These are phyloP conservation scores for Leptobrachium ailaonicum DNA, from an alignment of 2,113 vertebrate species.

Conservation along the genomic window DNA sequence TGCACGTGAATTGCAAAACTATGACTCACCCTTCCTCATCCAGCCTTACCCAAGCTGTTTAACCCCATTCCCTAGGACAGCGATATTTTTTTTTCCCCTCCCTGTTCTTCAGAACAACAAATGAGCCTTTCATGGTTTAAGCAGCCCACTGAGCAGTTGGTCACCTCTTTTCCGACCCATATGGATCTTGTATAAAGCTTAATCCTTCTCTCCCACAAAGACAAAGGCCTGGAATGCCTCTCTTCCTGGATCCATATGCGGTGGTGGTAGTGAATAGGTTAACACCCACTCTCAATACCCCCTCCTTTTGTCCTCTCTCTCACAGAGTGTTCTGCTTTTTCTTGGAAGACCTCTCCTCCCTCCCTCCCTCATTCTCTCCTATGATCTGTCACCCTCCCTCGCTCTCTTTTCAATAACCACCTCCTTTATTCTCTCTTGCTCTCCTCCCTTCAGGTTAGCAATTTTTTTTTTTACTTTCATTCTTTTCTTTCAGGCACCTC, in stretches of 20 bases:
- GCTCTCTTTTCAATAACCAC: conserved; percentile 15
- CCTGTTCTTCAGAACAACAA: no score
- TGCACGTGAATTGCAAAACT: background rate
- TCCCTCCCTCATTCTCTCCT: conserved; percentile 52
- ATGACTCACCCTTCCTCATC: background rate
- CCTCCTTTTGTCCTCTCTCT: conserved; percentile 39
- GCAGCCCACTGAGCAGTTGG: background rate
- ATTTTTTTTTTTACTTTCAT: background rate
- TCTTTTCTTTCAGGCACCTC: background rate
- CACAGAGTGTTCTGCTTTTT: conserved; percentile 46
- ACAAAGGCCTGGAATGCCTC: background rate
- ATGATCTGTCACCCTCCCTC: conserved; percentile 50
- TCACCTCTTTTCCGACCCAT: no score
- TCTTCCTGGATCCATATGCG: background rate
- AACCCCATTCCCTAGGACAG: background rate
- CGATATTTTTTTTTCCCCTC: background rate
- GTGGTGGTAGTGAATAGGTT: conserved; percentile 11
- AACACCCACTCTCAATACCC: conserved; percentile 16
- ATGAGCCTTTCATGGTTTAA: background rate
- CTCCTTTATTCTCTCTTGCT: conserved; percentile 49
- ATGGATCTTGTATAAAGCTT: background rate
- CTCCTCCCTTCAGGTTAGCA: conserved; percentile 10
- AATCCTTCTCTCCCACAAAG: background rate
- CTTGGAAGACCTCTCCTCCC: conserved; percentile 46
- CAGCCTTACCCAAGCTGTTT: background rate